Conservation (phyloP, 1,140 invertebrate species). For the Camponotus vicinus region DNA sequence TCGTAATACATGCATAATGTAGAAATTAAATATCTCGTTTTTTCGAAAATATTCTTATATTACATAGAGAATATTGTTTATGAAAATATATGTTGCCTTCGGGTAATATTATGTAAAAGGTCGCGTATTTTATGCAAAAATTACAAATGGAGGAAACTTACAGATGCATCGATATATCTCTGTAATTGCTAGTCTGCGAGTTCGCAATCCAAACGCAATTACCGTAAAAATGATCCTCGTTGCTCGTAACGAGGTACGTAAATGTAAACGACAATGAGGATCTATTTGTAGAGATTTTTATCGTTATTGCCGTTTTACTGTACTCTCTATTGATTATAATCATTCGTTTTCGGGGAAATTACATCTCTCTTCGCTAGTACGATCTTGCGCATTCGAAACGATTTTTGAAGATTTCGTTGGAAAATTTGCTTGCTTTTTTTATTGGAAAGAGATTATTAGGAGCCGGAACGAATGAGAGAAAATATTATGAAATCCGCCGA, state of each 20-base stretch:
- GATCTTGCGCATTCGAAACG: not conserved
- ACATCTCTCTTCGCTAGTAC: slow-evolving; percentile 30
- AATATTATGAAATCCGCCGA: not conserved
- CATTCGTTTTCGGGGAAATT: slow-evolving; percentile 61
- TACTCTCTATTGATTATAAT: not conserved
- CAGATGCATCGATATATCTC: not conserved
- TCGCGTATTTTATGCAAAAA: not conserved
- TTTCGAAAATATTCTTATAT: not conserved
- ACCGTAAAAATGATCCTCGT: slow-evolving; percentile 53
- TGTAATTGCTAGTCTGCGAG: not conserved
- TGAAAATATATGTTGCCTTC: not conserved
- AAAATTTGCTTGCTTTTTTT: not conserved
- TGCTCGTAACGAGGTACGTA: not conserved
- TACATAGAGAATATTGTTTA: not conserved
- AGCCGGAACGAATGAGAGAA: not conserved
- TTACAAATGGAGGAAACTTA: no score
- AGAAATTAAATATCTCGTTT: slow-evolving; percentile 25
- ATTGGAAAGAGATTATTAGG: not conserved
- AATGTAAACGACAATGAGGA: slow-evolving; percentile 67
- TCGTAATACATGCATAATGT: no score
- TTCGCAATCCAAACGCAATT: slow-evolving; percentile 36
- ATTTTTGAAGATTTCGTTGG: slow-evolving; percentile 17
- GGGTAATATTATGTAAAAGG: not conserved
- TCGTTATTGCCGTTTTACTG: slow-evolving; percentile 59
- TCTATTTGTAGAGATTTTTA: slow-evolving; percentile 61